Evolutionary conservation across 2,888 invertebrate species (phyloP).

Genomic region (Apamea epomidion): DNA sequence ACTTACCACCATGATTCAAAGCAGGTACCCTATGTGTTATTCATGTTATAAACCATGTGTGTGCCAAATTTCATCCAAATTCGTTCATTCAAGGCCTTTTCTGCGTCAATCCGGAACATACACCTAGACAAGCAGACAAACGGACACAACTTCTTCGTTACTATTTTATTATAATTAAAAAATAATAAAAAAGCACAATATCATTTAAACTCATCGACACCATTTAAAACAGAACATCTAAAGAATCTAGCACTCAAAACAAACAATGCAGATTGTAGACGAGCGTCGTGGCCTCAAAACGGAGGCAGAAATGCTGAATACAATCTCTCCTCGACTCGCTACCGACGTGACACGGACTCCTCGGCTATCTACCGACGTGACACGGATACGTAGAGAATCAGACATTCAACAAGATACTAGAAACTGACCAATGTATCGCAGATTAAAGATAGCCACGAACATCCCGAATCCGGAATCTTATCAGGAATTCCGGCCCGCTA

Average conservation of each 20-base stretch:
- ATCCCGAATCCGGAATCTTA: conserved; percentile 26
- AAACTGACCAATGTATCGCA: conserved; percentile 39
- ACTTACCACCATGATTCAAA: no score
- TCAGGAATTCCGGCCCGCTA: conserved; percentile 27
- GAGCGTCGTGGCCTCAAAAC: conserved; percentile 51
- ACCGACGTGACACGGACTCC: conserved; percentile 27
- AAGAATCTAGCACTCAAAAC: conserved; percentile 40
- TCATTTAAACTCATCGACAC: conserved; percentile 4
- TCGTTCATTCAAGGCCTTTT: background rate
- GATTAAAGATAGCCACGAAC: conserved; percentile 16
- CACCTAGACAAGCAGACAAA: background rate
- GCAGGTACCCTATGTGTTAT: background rate
- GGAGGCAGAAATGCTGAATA: conserved; percentile 35
- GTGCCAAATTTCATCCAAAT: background rate
- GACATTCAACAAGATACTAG: conserved; percentile 30
- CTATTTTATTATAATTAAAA: background rate
- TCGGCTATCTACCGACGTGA: conserved; percentile 13
- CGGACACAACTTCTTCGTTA: background rate
- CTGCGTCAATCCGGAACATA: background rate
- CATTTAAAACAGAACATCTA: conserved; percentile 20
- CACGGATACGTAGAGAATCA: conserved; percentile 28
- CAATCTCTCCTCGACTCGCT: conserved; percentile 20
- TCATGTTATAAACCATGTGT: background rate
- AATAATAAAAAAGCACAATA: background rate
- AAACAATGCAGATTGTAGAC: conserved; percentile 51